Evolutionary conservation across 2,797 vertebrate genomes (phyloP), one percentile per base, ranked within the genome.

Genomic region (Helarctos malayanus): DNA sequence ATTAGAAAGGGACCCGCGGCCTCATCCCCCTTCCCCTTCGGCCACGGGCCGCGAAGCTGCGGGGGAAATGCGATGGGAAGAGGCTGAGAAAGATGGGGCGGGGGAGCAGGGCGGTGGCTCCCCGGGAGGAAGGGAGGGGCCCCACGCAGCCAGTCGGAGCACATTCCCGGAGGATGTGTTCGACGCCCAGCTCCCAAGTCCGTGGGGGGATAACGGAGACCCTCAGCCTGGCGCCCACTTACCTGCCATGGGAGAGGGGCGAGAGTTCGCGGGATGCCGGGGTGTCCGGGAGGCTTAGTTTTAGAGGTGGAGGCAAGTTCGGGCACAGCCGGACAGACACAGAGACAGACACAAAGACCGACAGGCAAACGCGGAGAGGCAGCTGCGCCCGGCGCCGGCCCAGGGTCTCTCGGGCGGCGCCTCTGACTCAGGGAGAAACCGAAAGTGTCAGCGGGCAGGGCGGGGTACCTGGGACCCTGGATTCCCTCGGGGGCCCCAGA

Each of bases 401-500:
- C 95, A 94, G 98, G 97, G 95, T 97, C 97, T 95, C 95, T 78
- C 15, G 95, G 96, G 94, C 82, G 63, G 97, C 93, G 91, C 94
- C 92, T 98, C 94, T 49, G 97, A 95, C 97, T 97, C 96, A 63
- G 88, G 96, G 91, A 97, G 94, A 98, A 98, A 98, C 89, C 97
- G 97, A 97, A 98, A 98, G 97, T 90, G 97, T 98, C 94, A 98
- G 97, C 35, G 81, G 84, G 78, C 81, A 49, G 95, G 93, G 94
- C 82, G 32, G 89, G 65, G 79, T 93, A 96, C 93, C 97, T 96
- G 93, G 94, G 97, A 96, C 97, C 97, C 98, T 38, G 95, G 83
- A 92, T 95, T 94, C 93, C 97, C 98, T 81, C 91, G 5, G 92
- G 93, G 94, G 97, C 94, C 89, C 93, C 96, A 95, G 97, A 75